phyloP scores from a whole-genome alignment of 37 sponge, comb jelly and placozoan species.

The Ianthella basta region DNA sequence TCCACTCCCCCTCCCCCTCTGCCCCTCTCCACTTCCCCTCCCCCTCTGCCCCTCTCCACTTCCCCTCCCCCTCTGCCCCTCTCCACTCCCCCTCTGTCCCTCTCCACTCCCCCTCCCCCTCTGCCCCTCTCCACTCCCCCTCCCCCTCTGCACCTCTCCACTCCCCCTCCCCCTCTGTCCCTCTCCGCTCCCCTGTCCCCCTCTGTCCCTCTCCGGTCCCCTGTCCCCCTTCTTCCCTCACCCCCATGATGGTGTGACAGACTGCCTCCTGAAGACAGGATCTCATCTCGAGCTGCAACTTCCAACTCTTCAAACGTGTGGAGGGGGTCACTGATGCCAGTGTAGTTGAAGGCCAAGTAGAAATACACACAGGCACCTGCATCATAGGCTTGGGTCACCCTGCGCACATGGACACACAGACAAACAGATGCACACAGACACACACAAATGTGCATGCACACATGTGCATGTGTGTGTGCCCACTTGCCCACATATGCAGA shows the following conservation, averaged over 20 bases:
- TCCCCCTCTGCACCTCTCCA: too few species aligned
- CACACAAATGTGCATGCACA: too few species aligned
- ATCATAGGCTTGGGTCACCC: conserved; percentile 95
- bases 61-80: too few species aligned
- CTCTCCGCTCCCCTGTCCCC: neutral
- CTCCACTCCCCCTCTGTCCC: too few species aligned
- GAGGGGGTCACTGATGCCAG: conserved; percentile 80
- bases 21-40: too few species aligned
- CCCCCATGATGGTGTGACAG: conserved; percentile 97
- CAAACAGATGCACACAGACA: neutral
- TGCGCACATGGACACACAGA: neutral
- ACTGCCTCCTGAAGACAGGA: conserved; percentile 88
- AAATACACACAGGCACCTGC: conserved; percentile 93
- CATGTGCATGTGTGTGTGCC: too few species aligned
- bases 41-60: too few species aligned
- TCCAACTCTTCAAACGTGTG: conserved; percentile 69
- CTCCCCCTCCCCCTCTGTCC: neutral
- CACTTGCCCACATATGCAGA: too few species aligned
- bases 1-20: too few species aligned
- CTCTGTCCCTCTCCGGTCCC: neutral
- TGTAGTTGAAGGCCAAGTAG: conserved; percentile 83
- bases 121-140: too few species aligned
- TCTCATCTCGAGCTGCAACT: conserved; percentile 87
- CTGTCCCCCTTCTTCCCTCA: conserved; percentile 18
- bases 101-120: too few species aligned